phyloP scores from a whole-genome alignment of 2,797 vertebrate genomes.

The Thamnophis elegans region DNA sequence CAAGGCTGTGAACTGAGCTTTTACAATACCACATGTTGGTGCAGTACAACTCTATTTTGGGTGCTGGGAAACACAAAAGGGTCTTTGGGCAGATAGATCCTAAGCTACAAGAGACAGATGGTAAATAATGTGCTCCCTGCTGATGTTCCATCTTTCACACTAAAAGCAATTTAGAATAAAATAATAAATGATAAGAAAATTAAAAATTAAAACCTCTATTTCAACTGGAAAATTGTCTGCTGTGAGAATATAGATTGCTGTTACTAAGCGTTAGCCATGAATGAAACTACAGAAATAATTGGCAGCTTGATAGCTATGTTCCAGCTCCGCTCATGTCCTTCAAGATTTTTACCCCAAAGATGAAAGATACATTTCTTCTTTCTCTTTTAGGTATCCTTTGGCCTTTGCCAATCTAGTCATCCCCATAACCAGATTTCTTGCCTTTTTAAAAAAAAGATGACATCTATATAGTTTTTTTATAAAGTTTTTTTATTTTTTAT shows the following conservation, averaged over 20 bases:
- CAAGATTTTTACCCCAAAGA: constrained; percentile 20
- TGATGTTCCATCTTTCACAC: not conserved
- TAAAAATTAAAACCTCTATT: not conserved
- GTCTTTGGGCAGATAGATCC: not conserved
- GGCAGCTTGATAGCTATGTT: not conserved
- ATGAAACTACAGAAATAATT: not conserved
- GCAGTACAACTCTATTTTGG: not conserved
- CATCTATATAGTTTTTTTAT: accelerated
- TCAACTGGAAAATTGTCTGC: not conserved
- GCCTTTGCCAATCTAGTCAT: not conserved
- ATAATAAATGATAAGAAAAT: not conserved
- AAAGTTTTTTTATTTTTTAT: no score
- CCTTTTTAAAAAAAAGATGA: not conserved
- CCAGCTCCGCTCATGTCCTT: not conserved
- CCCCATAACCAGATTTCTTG: not conserved
- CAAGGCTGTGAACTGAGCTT: not conserved
- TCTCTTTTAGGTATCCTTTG: not conserved
- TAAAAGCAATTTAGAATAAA: not conserved
- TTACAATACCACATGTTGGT: not conserved
- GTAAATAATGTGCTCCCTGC: not conserved
- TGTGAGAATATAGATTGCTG: not conserved
- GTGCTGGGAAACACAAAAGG: not conserved
- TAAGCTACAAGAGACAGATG: not conserved
- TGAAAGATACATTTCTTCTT: not conserved
- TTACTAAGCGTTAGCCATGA: not conserved